These are phyloP conservation scores for Enteromius thamalakanensis DNA, from an alignment of 2,797 vertebrate species.

Conservation along the genomic window DNA sequence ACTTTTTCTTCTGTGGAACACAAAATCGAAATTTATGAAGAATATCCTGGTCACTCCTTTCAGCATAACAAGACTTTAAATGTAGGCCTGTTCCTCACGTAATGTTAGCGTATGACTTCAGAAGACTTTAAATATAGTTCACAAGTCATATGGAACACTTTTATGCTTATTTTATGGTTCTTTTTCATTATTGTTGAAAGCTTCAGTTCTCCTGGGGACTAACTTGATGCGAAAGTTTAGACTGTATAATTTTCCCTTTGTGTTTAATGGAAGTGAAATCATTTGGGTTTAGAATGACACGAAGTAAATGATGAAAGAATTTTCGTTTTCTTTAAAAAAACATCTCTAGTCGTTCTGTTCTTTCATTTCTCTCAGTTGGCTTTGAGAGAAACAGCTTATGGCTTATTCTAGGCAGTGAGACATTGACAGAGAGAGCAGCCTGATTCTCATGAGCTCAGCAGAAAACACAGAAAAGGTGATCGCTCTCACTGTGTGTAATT, in stretches of 20 bases:
- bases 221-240: background rate
- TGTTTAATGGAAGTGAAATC: slow-evolving; percentile 16
- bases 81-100: background rate
- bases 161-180: slow-evolving; percentile 4
- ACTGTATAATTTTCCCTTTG: background rate
- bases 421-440: slow-evolving; percentile 53
- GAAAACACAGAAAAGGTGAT: slow-evolving; percentile 58
- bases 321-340: slow-evolving; percentile 25
- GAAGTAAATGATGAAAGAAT: slow-evolving; percentile 7
- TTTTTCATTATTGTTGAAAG: background rate
- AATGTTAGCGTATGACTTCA: background rate
- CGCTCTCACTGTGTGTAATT: slow-evolving; percentile 59
- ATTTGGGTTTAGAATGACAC: background rate
- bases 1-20: background rate
- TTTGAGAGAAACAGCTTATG: slow-evolving; percentile 41
- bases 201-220: background rate
- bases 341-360: slow-evolving; percentile 51
- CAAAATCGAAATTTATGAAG: background rate
- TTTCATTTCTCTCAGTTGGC: slow-evolving; percentile 1
- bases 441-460: slow-evolving; percentile 62
- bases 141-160: slow-evolving; percentile 11
- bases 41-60: background rate
- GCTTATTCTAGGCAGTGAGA: slow-evolving; percentile 54
- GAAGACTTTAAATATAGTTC: background rate
- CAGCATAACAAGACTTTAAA: background rate